Percentiles rank a stretch among this genome's conserved stretches.
Conservation (phyloP, 2,797 vertebrate genomes). For the Schizopygopsis pylzovi region DNA sequence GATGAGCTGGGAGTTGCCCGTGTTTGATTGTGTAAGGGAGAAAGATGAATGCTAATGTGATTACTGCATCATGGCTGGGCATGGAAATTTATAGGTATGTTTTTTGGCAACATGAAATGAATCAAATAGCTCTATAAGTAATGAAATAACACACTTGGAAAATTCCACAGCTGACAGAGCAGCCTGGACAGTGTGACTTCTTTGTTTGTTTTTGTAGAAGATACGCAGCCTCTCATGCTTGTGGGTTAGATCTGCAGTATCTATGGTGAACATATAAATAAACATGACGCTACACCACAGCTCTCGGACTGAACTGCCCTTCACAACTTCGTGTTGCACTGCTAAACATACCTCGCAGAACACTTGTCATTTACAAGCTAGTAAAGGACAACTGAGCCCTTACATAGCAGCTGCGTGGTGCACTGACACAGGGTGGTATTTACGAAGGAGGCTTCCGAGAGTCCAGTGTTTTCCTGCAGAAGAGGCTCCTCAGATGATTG, state of each 20-base stretch:
- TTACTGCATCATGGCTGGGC: slow-evolving; percentile 34
- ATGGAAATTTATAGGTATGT: slow-evolving; percentile 54
- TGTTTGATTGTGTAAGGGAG: slow-evolving; percentile 45
- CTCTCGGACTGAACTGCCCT: slow-evolving; percentile 40
- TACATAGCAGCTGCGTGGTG: slow-evolving; percentile 38
- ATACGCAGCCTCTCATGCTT: slow-evolving; percentile 26
- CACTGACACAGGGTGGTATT: slow-evolving; percentile 42
- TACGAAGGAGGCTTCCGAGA: slow-evolving; percentile 41
- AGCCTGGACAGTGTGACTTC: slow-evolving; percentile 36
- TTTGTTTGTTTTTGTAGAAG: slow-evolving; percentile 26
- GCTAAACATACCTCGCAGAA: slow-evolving; percentile 38
- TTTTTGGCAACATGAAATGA: slow-evolving; percentile 38
- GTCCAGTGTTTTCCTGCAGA: slow-evolving; percentile 23
- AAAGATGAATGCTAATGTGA: slow-evolving; percentile 57
- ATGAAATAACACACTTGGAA: slow-evolving; percentile 26
- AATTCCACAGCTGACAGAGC: background rate
- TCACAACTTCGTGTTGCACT: slow-evolving; percentile 16
- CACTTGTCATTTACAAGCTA: slow-evolving; percentile 55
- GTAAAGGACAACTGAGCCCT: slow-evolving; percentile 44
- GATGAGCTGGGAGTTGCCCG: slow-evolving; percentile 41
- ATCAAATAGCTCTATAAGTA: slow-evolving; percentile 28
- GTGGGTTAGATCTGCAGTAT: slow-evolving; percentile 58
- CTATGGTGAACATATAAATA: slow-evolving; percentile 62
- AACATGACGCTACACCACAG: slow-evolving; percentile 50
- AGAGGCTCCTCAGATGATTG: slow-evolving; percentile 34